Conservation (phyloP, 2,113 vertebrate genomes). For the Nothocercus julius region DNA sequence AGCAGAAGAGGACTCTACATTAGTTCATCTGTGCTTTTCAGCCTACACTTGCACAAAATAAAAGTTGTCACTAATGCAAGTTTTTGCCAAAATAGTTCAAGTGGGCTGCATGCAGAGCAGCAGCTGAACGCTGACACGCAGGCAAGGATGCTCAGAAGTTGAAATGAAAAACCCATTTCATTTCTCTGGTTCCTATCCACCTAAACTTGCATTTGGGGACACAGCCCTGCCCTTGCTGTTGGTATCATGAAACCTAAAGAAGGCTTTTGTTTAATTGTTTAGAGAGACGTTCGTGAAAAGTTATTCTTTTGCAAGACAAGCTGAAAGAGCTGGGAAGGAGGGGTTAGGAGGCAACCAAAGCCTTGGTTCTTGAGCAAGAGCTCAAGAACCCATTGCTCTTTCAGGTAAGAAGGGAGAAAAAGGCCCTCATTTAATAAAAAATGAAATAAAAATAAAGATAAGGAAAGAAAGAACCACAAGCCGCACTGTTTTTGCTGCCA, state of each 20-base stretch:
- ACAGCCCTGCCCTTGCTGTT: not conserved
- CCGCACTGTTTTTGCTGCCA: not conserved
- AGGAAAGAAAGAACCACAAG: not conserved
- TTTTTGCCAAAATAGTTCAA: not conserved
- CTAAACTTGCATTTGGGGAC: fast-evolving
- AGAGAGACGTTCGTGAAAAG: not conserved
- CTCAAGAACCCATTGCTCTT: not conserved
- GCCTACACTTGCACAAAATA: not conserved
- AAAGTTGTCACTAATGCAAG: not conserved
- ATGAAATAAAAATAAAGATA: too few species aligned
- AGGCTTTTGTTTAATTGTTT: not conserved
- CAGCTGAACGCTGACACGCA: not conserved
- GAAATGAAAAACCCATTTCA: not conserved
- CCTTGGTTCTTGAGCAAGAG: too few species aligned
- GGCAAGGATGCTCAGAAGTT: not conserved
- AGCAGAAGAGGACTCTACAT: not conserved
- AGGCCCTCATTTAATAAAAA: too few species aligned
- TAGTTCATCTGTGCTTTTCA: not conserved
- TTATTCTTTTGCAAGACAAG: not conserved
- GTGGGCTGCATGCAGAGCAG: not conserved
- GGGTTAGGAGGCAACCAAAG: too few species aligned
- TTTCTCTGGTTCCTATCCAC: not conserved
- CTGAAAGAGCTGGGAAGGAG: fast-evolving
- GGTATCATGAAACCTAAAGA: not conserved
- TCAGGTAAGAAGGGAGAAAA: not conserved